Conservation (phyloP, 2,888 invertebrate species). For the Polymixis flavicincta region DNA sequence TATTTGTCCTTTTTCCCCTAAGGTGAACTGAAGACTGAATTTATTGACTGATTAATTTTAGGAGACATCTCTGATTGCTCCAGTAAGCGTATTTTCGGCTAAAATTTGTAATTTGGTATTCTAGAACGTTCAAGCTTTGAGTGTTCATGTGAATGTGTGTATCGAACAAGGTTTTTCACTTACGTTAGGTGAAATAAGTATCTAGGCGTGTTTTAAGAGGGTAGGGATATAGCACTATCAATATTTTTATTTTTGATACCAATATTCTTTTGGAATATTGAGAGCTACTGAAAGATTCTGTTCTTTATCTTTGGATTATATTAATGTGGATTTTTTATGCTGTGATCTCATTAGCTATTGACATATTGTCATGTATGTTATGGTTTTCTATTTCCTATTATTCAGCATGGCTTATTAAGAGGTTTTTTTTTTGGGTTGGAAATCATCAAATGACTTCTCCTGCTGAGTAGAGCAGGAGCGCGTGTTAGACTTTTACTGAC, state of each 20-base stretch:
- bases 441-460: too few species aligned
- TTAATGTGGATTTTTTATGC: not conserved
- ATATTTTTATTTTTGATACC: slow-evolving; percentile 11
- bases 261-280: not conserved
- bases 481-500: too few species aligned
- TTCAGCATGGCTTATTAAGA: not conserved
- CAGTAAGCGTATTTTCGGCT: not conserved
- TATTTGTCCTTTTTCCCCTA: too few species aligned
- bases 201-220: slow-evolving; percentile 27
- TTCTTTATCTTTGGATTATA: not conserved
- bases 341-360: too few species aligned
- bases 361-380: not conserved
- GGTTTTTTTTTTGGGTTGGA: too few species aligned
- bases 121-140: slow-evolving; percentile 18
- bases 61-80: not conserved
- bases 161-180: slow-evolving; percentile 56
- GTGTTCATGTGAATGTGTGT: slow-evolving; percentile 26
- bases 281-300: not conserved
- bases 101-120: slow-evolving; percentile 31
- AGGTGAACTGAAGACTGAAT: too few species aligned
- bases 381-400: not conserved
- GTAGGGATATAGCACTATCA: slow-evolving; percentile 3
- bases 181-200: slow-evolving; percentile 23
- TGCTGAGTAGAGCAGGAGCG: too few species aligned
- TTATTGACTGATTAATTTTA: not conserved